Base-by-base conservation (phyloP, 2,113 vertebrate genomes). In the Podarcis raffonei region DNA sequence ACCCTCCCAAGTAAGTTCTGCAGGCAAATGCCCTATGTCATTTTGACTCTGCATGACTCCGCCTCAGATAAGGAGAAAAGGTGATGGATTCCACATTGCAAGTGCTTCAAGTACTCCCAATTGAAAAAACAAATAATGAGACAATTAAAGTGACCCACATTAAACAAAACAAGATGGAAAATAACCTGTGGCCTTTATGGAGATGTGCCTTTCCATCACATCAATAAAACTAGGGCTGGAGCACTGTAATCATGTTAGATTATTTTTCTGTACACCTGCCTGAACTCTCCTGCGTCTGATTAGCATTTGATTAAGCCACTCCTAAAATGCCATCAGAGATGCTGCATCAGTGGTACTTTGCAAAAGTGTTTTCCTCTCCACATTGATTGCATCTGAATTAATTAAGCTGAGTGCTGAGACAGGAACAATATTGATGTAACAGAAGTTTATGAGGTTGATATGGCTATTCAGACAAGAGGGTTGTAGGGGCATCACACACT, bases 351-450 rank as follows among this genome's bases (percentile, higher is more conserved):
- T 88, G 42, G 35, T 0, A 57, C 88, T 93, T 91, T 86, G 75
- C 23, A 77, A 85, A 92, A 82, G 84, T 89, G 89, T 93, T 96
- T 93, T 91, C 89, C 93, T 94, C 94, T 95, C 85, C 87, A 69
- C 90, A 25, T 91, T 96, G 95, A 96, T 96, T 95, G 91, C 89
- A 87, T 94, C 90, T 93, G 95, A 88, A 94, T 95, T 93, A 95
- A 95, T 95, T 95, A 95, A 80, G 86, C 72, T 27, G 88, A 94
- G 88, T 90, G 91, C 92, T 22, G 59, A 88, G 93, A 94, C 91
- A 94, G 94, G 94, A 95, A 94, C 93, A 94, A 95, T 94, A 92
- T 95, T 95, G 94, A 92, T 95, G 94, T 93, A 94, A 93, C 92
- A 91, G 88, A 94, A 93, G 92, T 96, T 95, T 95, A 91, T 91